A percentile compares a stretch with the other conserved stretches of the same genome.
Conservation (phyloP, 2,888 invertebrate genomes). For the Papilio demoleus region DNA sequence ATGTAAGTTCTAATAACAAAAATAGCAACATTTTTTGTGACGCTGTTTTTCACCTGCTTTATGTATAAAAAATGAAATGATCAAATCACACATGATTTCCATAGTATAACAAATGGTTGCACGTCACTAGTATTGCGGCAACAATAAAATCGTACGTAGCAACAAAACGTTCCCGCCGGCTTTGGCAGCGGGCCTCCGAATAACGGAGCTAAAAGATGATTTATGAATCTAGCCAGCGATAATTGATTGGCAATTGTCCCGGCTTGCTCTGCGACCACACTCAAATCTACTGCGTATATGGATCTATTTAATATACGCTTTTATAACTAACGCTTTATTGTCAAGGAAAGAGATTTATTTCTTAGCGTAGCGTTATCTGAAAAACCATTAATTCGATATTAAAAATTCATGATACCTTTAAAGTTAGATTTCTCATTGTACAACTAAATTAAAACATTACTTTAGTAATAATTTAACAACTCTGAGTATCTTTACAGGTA, state of each 20-base stretch:
- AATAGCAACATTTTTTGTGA: no score
- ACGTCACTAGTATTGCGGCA: constrained; percentile 11
- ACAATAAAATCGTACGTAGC: constrained; percentile 38
- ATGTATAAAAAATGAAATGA: neutral
- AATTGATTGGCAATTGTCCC: constrained; percentile 61
- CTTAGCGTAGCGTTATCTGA: neutral
- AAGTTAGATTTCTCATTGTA: no score
- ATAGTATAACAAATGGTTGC: constrained; percentile 29
- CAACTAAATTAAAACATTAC: no score
- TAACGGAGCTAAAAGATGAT: constrained; percentile 52
- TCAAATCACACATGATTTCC: constrained; percentile 6
- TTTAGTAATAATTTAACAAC: no score
- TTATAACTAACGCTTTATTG: neutral
- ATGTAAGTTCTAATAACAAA: no score
- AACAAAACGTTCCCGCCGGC: constrained; percentile 35
- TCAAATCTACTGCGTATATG: constrained; percentile 27
- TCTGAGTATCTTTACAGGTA: neutral
- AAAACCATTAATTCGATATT: neutral
- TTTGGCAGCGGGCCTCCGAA: constrained; percentile 27
- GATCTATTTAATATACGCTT: constrained; percentile 36
- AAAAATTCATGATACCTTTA: no score
- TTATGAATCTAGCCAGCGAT: constrained; percentile 56
- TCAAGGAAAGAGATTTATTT: neutral
- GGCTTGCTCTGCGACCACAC: constrained; percentile 41
- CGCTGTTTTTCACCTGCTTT: no score